A percentile compares a stretch with the other conserved stretches of the same genome.
Evolutionary conservation across 2,113 vertebrate species (phyloP).

Genomic region (Oncorhynchus clarkii): DNA sequence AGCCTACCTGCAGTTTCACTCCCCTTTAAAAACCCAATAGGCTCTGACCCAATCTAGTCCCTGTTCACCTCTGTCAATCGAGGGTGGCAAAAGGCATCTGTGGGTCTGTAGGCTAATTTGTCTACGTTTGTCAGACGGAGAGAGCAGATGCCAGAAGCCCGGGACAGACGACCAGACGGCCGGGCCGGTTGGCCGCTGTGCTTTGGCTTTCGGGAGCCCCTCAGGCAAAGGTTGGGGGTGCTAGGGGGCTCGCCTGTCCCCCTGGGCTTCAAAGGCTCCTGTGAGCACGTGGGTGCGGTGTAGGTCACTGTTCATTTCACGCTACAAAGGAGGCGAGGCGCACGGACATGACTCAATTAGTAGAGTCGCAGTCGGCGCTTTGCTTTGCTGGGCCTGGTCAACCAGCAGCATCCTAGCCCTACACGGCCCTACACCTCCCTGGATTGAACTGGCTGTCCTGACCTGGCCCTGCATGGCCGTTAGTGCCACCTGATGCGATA

Average conservation of each 20-base stretch:
- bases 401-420: background rate
- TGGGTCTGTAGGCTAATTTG: slow-evolving; percentile 8
- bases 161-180: background rate
- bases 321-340: slow-evolving; percentile 4
- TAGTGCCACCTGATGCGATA: background rate
- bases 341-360: slow-evolving; percentile 36
- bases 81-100: background rate
- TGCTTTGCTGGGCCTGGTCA: slow-evolving; percentile 3
- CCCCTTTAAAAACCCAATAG: no score
- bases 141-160: background rate
- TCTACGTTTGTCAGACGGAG: background rate
- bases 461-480: background rate
- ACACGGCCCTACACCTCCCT: background rate
- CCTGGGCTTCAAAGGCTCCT: slow-evolving; percentile 15
- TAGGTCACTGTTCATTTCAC: slow-evolving; percentile 39
- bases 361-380: background rate
- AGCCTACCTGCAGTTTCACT: background rate
- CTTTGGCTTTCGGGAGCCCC: background rate
- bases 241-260: slow-evolving; percentile 9
- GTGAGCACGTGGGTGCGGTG: slow-evolving; percentile 4
- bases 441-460: background rate
- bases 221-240: background rate
- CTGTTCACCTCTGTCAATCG: background rate
- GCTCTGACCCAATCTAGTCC: background rate
- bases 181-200: background rate